Evolutionary conservation across 2,888 invertebrate genomes (phyloP).

Genomic region (Apodemia hepburni): DNA sequence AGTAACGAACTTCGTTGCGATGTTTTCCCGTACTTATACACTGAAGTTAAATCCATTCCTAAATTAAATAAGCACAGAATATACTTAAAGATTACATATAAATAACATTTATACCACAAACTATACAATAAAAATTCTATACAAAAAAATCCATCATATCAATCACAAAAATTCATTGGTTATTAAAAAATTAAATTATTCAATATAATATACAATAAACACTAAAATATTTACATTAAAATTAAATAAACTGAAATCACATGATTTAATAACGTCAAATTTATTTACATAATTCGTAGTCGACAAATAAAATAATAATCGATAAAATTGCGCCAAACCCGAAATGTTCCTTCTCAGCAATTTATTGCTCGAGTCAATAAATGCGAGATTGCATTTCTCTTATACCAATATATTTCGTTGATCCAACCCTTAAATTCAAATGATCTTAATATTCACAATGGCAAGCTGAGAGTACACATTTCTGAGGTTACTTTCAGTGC

Average conservation of each 20-base stretch:
- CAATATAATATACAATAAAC: slow-evolving; percentile 54
- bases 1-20: slow-evolving; percentile 24
- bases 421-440: slow-evolving; percentile 6
- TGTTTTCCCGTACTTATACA: slow-evolving; percentile 1
- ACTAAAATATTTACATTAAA: slow-evolving; percentile 73
- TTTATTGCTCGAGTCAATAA: slow-evolving; percentile 51
- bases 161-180: slow-evolving; percentile 63
- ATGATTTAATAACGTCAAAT: slow-evolving; percentile 45
- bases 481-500: not conserved
- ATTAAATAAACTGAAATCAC: slow-evolving; percentile 62
- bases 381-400: slow-evolving; percentile 41
- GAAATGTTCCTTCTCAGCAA: slow-evolving; percentile 36
- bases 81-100: slow-evolving; percentile 46
- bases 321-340: slow-evolving; percentile 12
- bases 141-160: slow-evolving; percentile 55
- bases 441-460: not conserved
- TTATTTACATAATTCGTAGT: slow-evolving; percentile 60
- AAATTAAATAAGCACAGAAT: slow-evolving; percentile 25
- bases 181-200: slow-evolving; percentile 53
- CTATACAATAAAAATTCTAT: slow-evolving; percentile 68
- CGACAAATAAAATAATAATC: slow-evolving; percentile 35
- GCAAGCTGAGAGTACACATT: not conserved
- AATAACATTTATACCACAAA: slow-evolving; percentile 57
- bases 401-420: slow-evolving; percentile 11
- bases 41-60: not conserved